These are phyloP conservation scores for Triplophysa rosa DNA, from an alignment of 2,113 vertebrate species.

Conservation along the genomic window DNA sequence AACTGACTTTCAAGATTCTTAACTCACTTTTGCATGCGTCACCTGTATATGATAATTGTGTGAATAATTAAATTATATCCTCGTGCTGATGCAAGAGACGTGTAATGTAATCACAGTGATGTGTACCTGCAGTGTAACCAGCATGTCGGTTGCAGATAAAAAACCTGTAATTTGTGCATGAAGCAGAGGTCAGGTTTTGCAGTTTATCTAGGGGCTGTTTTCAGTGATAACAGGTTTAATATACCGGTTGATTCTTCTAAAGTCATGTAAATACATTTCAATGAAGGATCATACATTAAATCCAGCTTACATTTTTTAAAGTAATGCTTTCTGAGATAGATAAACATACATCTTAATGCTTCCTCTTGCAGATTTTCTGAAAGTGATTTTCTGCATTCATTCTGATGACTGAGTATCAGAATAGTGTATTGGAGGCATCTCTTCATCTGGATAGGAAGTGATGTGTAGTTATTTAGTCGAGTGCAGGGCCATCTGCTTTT, in stretches of 20 bases:
- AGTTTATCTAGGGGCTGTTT: constrained; percentile 56
- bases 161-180: constrained; percentile 27
- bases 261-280: constrained; percentile 59
- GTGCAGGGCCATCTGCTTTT: neutral
- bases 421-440: constrained; percentile 39
- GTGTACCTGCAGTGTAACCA: neutral
- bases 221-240: constrained; percentile 62
- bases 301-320: constrained; percentile 57
- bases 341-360: constrained; percentile 56
- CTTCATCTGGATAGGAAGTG: neutral
- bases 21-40: neutral
- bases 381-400: constrained; percentile 60
- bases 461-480: neutral
- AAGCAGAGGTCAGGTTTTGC: constrained; percentile 57
- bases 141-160: neutral
- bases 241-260: constrained; percentile 58
- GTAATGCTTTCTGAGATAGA: constrained; percentile 45
- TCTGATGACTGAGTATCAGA: constrained; percentile 57
- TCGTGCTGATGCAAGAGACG: neutral
- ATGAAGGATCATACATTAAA: constrained; percentile 58
- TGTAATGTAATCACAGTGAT: neutral
- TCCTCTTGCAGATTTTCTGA: constrained; percentile 60
- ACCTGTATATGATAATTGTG: neutral
- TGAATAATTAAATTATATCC: neutral
- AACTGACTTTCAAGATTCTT: no score